Percentiles rank a stretch among this genome's conserved stretches.
Evolutionary conservation across 2,888 invertebrate genomes (phyloP).

Genomic region (Eumerus sabulonum): DNA sequence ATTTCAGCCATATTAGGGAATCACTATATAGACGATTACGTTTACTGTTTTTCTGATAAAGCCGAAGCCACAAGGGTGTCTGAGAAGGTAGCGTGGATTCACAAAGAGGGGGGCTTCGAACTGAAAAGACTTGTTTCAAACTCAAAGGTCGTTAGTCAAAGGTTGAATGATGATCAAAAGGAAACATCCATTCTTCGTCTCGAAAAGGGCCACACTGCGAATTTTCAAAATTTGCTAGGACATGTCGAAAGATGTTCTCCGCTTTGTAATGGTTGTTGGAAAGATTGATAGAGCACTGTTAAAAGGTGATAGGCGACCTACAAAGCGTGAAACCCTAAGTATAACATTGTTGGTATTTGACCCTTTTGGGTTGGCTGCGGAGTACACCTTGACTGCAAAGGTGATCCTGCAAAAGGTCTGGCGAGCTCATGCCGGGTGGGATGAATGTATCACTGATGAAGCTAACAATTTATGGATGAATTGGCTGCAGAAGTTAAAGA

Average conservation of each 20-base stretch:
- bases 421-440: conserved; percentile 42
- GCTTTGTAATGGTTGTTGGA: conserved; percentile 46
- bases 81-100: conserved; percentile 20
- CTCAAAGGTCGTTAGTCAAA: conserved; percentile 1
- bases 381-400: conserved; percentile 55
- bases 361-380: conserved; percentile 67
- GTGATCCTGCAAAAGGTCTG: conserved; percentile 35
- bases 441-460: conserved; percentile 32
- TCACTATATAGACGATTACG: too few species aligned
- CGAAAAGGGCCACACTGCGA: not conserved
- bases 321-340: conserved; percentile 66
- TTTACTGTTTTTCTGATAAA: conserved; percentile 16
- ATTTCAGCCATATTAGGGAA: not conserved
- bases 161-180: not conserved
- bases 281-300: conserved; percentile 20
- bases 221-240: conserved; percentile 64
- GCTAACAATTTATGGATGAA: conserved; percentile 21
- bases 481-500: conserved; percentile 21
- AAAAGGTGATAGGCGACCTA: conserved; percentile 38
- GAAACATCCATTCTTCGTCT: conserved; percentile 1
- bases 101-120: conserved; percentile 22
- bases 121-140: conserved; percentile 24
- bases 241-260: conserved; percentile 52
- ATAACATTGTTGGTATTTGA: too few species aligned
- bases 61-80: conserved; percentile 18